phyloP scores from a whole-genome alignment of 2,113 vertebrate species.

The Phyllostomus discolor region DNA sequence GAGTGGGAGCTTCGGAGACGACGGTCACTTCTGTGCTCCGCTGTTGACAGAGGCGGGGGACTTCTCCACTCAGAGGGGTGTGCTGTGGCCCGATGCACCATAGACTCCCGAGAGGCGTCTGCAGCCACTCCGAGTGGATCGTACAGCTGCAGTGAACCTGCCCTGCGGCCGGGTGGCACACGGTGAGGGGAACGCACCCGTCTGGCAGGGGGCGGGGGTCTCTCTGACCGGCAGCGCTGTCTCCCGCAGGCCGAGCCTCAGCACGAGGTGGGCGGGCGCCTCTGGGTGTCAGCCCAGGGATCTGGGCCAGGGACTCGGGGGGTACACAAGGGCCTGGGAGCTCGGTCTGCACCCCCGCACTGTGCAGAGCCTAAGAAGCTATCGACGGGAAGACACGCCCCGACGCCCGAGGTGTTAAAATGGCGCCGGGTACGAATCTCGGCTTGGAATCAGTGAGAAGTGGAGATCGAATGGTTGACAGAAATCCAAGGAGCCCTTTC shows the following conservation, averaged over 20 bases:
- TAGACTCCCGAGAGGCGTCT: not conserved
- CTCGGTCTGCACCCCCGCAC: not conserved
- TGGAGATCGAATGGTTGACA: not conserved
- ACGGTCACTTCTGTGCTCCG: not conserved
- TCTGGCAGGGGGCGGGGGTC: not conserved
- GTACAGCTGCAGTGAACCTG: not conserved
- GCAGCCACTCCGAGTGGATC: not conserved
- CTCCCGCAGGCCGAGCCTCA: not conserved
- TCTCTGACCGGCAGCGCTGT: not conserved
- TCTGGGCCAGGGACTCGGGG: not conserved
- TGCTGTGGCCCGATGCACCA: not conserved
- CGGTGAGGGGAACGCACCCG: not conserved
- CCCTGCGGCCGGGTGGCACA: no score
- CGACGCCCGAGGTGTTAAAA: not conserved
- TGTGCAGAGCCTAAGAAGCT: not conserved
- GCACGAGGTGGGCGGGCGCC: not conserved
- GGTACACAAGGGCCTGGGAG: not conserved
- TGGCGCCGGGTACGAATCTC: not conserved
- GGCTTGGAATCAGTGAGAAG: not conserved
- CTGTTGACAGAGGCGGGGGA: not conserved
- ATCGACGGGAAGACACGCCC: not conserved
- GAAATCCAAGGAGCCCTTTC: not conserved
- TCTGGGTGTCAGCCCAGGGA: not conserved
- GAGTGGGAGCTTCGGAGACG: not conserved
- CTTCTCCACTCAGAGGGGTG: not conserved